Percentiles rank a stretch among this genome's conserved stretches.
Evolutionary conservation across 1,140 invertebrate genomes (phyloP).

Genomic region (Danaus plexippus): DNA sequence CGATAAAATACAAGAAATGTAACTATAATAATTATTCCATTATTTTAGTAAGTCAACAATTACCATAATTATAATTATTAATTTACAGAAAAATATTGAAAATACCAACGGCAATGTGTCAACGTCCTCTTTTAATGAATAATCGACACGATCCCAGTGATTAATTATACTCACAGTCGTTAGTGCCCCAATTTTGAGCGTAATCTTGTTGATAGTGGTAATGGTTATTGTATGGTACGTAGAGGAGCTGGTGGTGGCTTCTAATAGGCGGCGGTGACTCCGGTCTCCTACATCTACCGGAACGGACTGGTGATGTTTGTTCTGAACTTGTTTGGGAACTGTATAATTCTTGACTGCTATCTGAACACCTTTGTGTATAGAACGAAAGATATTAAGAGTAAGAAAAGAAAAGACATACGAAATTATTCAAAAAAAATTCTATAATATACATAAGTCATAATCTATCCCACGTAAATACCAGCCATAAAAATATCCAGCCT

Average conservation of each 20-base stretch:
- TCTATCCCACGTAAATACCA: too few relatives aligned
- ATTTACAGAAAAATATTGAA: too few relatives aligned
- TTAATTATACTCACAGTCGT: constrained; percentile 42
- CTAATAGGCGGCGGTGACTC: constrained; percentile 77
- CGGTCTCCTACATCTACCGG: constrained; percentile 68
- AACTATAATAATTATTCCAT: constrained; percentile 6
- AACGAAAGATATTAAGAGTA: too few relatives aligned
- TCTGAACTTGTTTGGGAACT: constrained; percentile 62
- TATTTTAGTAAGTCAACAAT: not conserved
- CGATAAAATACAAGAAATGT: too few relatives aligned
- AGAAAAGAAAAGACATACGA: too few relatives aligned
- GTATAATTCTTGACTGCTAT: constrained; percentile 65
- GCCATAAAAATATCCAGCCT: too few relatives aligned
- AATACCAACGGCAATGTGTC: too few relatives aligned
- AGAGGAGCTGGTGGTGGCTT: constrained; percentile 79
- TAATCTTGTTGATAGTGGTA: constrained; percentile 61
- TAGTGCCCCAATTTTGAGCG: constrained; percentile 38
- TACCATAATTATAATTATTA: not conserved
- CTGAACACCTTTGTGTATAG: constrained; percentile 39
- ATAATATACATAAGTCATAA: too few relatives aligned
- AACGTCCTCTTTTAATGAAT: too few relatives aligned
- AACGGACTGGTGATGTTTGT: constrained; percentile 53
- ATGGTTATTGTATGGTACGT: constrained; percentile 79
- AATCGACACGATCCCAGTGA: too few relatives aligned
- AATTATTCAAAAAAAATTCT: too few relatives aligned